Conservation (phyloP, 1,140 invertebrate species). For the Drosophila burlai region DNA sequence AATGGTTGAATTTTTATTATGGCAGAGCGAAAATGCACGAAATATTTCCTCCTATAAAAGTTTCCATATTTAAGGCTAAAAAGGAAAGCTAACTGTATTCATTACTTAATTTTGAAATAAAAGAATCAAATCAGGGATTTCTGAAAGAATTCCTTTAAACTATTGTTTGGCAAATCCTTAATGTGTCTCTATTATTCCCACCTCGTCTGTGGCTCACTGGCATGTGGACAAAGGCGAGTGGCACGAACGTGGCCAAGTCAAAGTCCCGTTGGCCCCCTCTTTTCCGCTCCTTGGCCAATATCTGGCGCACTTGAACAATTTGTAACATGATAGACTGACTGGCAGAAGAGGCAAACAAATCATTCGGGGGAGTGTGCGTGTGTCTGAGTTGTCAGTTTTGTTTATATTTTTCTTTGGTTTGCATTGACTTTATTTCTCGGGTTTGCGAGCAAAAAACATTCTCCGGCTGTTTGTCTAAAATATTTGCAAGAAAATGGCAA, state of each 20-base stretch:
- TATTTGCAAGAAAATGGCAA: conserved; percentile 78
- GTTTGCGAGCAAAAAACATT: conserved; percentile 34
- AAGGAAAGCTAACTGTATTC: no score
- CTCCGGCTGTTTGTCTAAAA: conserved; percentile 66
- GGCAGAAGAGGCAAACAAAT: conserved; percentile 64
- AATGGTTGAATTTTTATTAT: neutral
- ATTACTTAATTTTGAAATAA: no score
- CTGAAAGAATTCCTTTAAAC: no score
- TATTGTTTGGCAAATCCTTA: no score
- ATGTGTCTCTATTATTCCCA: neutral
- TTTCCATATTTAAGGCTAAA: neutral
- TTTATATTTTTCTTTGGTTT: conserved; percentile 81
- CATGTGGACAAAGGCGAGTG: conserved; percentile 73
- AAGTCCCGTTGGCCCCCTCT: conserved; percentile 38
- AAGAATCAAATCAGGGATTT: no score
- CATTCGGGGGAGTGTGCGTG: conserved; percentile 37
- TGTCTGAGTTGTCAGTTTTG: conserved; percentile 54
- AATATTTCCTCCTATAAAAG: neutral
- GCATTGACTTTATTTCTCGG: conserved; percentile 69
- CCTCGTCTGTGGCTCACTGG: conserved; percentile 11
- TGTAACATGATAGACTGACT: conserved; percentile 74
- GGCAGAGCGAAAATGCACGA: neutral
- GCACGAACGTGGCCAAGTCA: conserved; percentile 61
- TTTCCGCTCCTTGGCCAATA: conserved; percentile 49
- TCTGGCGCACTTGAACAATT: conserved; percentile 78